phyloP scores from a whole-genome alignment of 2,888 invertebrate genomes.

The Heliconius sara region DNA sequence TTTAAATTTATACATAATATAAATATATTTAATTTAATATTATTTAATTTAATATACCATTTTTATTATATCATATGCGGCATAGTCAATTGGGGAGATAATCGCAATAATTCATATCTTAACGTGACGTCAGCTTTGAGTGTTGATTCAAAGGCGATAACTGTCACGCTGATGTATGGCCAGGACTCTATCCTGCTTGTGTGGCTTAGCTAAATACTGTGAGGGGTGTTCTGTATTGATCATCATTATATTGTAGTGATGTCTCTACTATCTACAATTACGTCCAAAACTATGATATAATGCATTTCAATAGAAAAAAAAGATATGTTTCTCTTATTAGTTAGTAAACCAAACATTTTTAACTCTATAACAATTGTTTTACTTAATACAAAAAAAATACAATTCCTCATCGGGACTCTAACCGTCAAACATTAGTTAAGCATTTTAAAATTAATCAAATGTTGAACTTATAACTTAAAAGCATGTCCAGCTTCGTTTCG shows the following conservation, averaged over 20 bases:
- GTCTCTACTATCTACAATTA: neutral
- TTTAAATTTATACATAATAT: neutral
- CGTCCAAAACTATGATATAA: neutral
- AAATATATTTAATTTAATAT: no score
- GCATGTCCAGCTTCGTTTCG: constrained; percentile 10
- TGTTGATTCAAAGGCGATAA: constrained; percentile 46
- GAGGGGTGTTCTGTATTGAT: neutral
- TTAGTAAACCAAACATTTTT: neutral
- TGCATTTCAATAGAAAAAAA: neutral
- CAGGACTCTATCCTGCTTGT: constrained; percentile 13
- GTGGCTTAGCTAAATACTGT: constrained; percentile 16
- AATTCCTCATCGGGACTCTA: neutral
- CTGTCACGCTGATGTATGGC: constrained; percentile 45
- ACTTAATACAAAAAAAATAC: neutral
- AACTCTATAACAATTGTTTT: neutral
- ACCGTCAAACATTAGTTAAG: neutral
- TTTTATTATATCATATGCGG: neutral
- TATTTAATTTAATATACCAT: neutral
- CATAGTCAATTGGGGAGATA: constrained; percentile 34
- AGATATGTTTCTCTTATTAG: neutral
- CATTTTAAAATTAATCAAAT: constrained; percentile 1
- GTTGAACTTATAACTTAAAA: neutral
- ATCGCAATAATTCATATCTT: constrained; percentile 42
- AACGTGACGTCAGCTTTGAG: constrained; percentile 42
- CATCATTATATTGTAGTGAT: neutral